phyloP scores from a whole-genome alignment of 1,140 invertebrate species.

The Drusus annulatus region DNA sequence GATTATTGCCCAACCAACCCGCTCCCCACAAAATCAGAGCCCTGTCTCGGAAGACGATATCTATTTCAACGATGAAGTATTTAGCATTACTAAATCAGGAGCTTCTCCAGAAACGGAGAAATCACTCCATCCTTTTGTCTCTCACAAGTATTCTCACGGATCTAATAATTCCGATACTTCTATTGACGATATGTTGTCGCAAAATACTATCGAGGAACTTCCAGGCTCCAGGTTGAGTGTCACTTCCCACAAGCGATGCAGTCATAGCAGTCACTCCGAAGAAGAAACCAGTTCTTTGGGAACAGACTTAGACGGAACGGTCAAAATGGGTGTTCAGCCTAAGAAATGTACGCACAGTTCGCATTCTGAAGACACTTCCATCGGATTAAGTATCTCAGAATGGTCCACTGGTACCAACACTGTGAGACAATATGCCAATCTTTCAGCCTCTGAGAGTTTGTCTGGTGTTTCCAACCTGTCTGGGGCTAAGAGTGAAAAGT shows the following conservation, averaged over 20 bases:
- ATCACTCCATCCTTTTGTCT: conserved; percentile 65
- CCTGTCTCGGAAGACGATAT: conserved; percentile 78
- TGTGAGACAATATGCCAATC: conserved; percentile 82
- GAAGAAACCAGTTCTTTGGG: conserved; percentile 79
- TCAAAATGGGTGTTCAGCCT: conserved; percentile 82
- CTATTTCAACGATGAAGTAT: conserved; percentile 77
- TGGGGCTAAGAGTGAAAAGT: conserved; percentile 75
- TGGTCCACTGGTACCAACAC: conserved; percentile 89
- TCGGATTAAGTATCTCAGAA: conserved; percentile 86
- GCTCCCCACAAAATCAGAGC: conserved; percentile 73
- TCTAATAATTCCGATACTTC: conserved; percentile 77
- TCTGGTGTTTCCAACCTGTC: conserved; percentile 74
- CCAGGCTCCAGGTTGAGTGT: conserved; percentile 63
- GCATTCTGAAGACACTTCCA: conserved; percentile 87
- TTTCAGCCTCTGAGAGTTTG: conserved; percentile 76
- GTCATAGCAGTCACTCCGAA: conserved; percentile 78
- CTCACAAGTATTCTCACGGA: conserved; percentile 74
- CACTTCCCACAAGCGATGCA: conserved; percentile 73
- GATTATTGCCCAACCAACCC: conserved; percentile 73
- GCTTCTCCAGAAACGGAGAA: conserved; percentile 73
- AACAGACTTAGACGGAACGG: conserved; percentile 84
- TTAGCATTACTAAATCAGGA: conserved; percentile 73
- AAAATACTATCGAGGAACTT: conserved; percentile 66
- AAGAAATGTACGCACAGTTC: conserved; percentile 84
- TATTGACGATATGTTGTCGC: conserved; percentile 73